phyloP scores from a whole-genome alignment of 2,888 invertebrate species.

The Mycalesis mineus region DNA sequence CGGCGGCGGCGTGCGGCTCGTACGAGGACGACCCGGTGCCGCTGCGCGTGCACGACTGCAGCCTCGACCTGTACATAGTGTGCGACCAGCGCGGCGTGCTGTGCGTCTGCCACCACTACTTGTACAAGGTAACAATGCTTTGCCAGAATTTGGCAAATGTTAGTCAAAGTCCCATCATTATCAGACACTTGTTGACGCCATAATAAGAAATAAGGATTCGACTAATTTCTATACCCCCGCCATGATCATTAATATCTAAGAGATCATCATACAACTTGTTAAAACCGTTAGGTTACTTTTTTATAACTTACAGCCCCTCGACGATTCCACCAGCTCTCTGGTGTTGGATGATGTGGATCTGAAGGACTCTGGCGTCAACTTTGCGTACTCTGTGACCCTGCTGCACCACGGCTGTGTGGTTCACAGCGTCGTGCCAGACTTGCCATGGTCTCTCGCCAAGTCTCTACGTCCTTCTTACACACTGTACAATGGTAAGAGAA shows the following conservation, averaged over 20 bases:
- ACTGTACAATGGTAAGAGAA: constrained; percentile 79
- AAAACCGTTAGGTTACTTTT: too few relatives aligned
- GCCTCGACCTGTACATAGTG: constrained; percentile 87
- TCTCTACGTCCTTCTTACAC: constrained; percentile 87
- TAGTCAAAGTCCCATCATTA: too few relatives aligned
- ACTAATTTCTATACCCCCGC: too few relatives aligned
- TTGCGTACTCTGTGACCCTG: constrained; percentile 90
- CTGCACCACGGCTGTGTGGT: constrained; percentile 90
- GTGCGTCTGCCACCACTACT: constrained; percentile 86
- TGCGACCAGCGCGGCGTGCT: constrained; percentile 86
- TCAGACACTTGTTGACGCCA: too few relatives aligned
- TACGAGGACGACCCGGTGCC: constrained; percentile 91
- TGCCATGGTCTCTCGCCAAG: constrained; percentile 88
- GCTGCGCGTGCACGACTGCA: constrained; percentile 88
- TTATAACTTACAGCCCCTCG: constrained; percentile 73
- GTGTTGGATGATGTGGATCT: constrained; percentile 75
- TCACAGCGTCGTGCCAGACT: constrained; percentile 88
- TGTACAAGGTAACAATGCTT: constrained; percentile 82
- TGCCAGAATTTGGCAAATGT: too few relatives aligned
- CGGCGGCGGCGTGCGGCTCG: constrained; percentile 79
- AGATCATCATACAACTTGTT: too few relatives aligned
- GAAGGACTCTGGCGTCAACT: constrained; percentile 84
- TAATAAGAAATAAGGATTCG: too few relatives aligned
- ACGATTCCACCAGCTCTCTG: constrained; percentile 75
- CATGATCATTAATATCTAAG: too few relatives aligned